Percentiles rank a stretch among this genome's conserved stretches.
Conservation (phyloP, 2,113 vertebrate species). For the Promerops cafer region DNA sequence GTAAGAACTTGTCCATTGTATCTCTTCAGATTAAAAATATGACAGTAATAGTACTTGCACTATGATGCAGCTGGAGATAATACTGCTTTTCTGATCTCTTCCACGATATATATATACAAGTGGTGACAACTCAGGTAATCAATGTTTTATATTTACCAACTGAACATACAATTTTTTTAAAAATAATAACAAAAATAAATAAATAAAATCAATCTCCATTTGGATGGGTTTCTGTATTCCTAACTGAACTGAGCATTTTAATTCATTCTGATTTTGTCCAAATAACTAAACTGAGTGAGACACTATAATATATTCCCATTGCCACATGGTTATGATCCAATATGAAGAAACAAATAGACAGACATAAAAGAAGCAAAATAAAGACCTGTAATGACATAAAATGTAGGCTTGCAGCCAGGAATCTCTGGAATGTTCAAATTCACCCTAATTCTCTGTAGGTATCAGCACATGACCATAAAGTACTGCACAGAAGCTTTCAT, state of each 20-base stretch:
- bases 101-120: neutral
- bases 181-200: neutral
- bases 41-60: neutral
- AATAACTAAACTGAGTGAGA: neutral
- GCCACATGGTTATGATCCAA: neutral
- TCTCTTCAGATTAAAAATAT: neutral
- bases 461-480: neutral
- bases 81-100: neutral
- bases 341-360: neutral
- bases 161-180: neutral
- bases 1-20: neutral
- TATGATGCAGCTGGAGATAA: neutral
- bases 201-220: neutral
- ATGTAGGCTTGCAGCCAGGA: neutral
- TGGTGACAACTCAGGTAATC: neutral
- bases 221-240: neutral
- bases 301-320: neutral
- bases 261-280: neutral
- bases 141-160: neutral
- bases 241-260: neutral
- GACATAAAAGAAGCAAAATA: neutral
- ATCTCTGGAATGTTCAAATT: neutral
- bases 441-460: neutral
- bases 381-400: neutral
- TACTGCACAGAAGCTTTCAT: neutral